phyloP scores from a whole-genome alignment of 1,140 invertebrate genomes.

The Ostrea edulis region DNA sequence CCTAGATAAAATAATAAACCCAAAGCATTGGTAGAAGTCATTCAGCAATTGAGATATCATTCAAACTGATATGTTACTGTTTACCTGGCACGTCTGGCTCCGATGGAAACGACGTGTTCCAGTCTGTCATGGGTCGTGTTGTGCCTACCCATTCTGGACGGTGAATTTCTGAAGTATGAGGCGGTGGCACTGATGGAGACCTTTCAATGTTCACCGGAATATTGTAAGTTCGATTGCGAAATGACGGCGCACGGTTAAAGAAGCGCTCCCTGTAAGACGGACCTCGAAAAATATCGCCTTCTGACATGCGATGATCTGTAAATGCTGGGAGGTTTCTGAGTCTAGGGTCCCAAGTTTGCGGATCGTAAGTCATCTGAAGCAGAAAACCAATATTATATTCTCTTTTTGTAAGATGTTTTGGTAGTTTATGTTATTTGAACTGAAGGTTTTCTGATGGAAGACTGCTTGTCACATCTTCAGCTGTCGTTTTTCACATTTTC shows the following conservation, averaged over 20 bases:
- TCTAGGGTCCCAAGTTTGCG: background rate
- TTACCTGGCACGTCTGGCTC: background rate
- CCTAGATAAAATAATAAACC: background rate
- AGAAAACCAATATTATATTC: background rate
- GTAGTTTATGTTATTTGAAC: too few species aligned
- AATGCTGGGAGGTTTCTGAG: background rate
- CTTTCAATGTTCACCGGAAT: slow-evolving; percentile 2
- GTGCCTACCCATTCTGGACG: background rate
- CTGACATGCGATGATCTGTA: background rate
- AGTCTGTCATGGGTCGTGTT: background rate
- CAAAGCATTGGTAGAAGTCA: background rate
- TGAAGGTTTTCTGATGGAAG: too few species aligned
- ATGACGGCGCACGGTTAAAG: slow-evolving; percentile 1
- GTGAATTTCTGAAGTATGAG: background rate
- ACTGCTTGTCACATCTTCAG: too few species aligned
- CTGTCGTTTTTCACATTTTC: too few species aligned
- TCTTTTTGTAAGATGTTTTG: background rate
- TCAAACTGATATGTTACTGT: background rate
- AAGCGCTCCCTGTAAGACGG: background rate
- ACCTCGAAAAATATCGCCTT: background rate
- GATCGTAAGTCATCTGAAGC: background rate
- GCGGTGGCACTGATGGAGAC: background rate
- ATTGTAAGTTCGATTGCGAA: slow-evolving; percentile 3
- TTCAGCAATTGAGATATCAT: background rate
- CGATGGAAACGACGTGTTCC: background rate